Conservation (phyloP, 2,888 invertebrate genomes). For the Lepidocyrtinus sp. region DNA sequence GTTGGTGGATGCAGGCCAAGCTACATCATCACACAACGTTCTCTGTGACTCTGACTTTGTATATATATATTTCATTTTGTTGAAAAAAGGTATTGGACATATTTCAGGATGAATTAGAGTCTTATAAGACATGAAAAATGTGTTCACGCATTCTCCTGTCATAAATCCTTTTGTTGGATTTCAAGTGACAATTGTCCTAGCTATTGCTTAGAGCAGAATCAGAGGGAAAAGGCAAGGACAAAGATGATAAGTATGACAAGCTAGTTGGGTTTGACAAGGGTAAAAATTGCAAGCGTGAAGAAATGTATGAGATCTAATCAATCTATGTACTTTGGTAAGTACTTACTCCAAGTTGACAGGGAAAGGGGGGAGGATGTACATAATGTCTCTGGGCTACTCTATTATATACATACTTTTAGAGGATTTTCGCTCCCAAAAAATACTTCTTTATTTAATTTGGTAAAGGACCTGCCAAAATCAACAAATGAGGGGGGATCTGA, state of each 20-base stretch:
- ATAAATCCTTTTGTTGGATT: conserved; percentile 53
- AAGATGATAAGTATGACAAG: conserved; percentile 48
- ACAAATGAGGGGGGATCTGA: too few relatives aligned
- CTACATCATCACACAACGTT: too few relatives aligned
- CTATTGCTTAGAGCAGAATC: conserved; percentile 8
- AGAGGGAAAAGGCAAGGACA: conserved; percentile 9
- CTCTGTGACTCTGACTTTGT: not conserved
- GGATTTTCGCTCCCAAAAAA: not conserved
- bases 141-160: conserved; percentile 62
- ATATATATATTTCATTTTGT: not conserved
- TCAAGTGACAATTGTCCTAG: conserved; percentile 54
- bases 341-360: too few relatives aligned
- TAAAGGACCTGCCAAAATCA: not conserved
- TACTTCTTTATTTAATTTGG: not conserved
- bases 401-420: too few relatives aligned
- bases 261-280: conserved; percentile 45
- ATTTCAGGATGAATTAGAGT: conserved; percentile 62
- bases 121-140: conserved; percentile 63
- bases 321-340: conserved; percentile 37
- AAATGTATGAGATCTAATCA: conserved; percentile 43
- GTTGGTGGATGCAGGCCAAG: too few relatives aligned
- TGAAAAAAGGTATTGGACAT: conserved; percentile 36
- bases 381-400: too few relatives aligned
- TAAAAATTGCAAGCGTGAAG: conserved; percentile 31
- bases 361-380: too few relatives aligned